Base-by-base conservation (phyloP, 2,113 vertebrate species). In the Tiliqua scincoides region DNA sequence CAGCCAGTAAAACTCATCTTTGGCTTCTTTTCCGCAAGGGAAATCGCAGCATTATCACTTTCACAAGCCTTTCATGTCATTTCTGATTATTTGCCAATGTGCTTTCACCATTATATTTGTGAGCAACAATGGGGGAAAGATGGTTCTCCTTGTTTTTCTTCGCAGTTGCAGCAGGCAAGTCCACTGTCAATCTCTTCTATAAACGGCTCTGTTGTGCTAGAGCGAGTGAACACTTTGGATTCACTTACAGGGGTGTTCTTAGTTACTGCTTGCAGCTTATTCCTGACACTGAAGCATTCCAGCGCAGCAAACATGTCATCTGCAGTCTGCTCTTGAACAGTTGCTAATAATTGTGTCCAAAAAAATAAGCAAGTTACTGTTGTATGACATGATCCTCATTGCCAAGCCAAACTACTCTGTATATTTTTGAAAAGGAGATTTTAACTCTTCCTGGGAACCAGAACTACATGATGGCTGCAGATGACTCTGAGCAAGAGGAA, bases 401-500 rank as follows among this genome's bases (percentile, higher is more conserved):
- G 1, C 35, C 1, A 20, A 14, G 14, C 18, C 54, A 23, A 30
- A 6, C 6, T 0, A 1, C 25, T 75, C 30, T n/a, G 21, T 0
- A 0, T 1, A 43, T 6, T 57, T 62, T 23, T 35, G 67, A 48
- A 14, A 0, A 21, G 0, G 0, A 9, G 63, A 37, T n/a, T 43
- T 81, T 32, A 71, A 2, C 3, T 2, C 21, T 12, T 82, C 57
- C 48, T 68, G 1, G 25, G 52, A 61, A 10, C 4, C 57, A 83
- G 17, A 57, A 4, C 40, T 30, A 35, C 68, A 54, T 35, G n/a
- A 54, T 71, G 23, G 21, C 6, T 30, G 35, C 15, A 83, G 32
- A 23, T 5, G 37, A n/a, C 12, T 37, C 23, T 1, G 15, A 59
- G 30, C 27, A 10, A 7, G 3, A 30, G 4, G 48, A 76, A 54